Evolutionary conservation across 2,113 vertebrate species (phyloP).

Genomic region (Mystacornis crossleyi): DNA sequence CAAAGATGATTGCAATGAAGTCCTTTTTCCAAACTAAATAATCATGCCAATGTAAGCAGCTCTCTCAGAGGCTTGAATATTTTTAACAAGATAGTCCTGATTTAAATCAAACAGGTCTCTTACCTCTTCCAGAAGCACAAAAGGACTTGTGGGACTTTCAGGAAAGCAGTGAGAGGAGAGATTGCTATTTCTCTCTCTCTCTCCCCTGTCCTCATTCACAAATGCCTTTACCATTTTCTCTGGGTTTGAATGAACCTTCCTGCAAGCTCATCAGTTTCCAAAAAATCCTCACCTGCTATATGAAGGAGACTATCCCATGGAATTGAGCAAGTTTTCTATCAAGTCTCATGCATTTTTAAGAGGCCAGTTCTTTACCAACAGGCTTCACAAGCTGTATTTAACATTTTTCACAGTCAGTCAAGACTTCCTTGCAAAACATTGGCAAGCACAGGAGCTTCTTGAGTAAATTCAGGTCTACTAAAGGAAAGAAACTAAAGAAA

Average conservation of each 20-base stretch:
- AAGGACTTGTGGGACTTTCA: not conserved
- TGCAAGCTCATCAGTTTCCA: not conserved
- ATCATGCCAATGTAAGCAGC: conserved; percentile 27
- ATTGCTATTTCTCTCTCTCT: not conserved
- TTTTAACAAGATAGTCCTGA: conserved; percentile 44
- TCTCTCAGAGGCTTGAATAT: not conserved
- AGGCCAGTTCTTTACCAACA: not conserved
- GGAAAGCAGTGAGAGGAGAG: not conserved
- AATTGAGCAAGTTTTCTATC: not conserved
- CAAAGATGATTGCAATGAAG: not conserved
- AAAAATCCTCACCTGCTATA: not conserved
- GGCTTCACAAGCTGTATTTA: not conserved
- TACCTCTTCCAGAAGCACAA: not conserved
- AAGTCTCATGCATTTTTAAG: not conserved
- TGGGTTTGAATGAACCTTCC: not conserved
- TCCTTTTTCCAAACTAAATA: conserved; percentile 35
- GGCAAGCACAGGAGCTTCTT: not conserved
- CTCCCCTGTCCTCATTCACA: not conserved
- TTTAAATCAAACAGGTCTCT: conserved; percentile 1
- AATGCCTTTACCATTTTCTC: not conserved
- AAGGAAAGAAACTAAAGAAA: not conserved
- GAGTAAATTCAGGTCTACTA: not conserved
- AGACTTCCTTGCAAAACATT: not conserved
- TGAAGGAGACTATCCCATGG: not conserved
- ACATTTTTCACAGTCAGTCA: not conserved